Base-by-base conservation (phyloP, 2,797 vertebrate genomes). In the Parauchenoglanis ngamensis region DNA sequence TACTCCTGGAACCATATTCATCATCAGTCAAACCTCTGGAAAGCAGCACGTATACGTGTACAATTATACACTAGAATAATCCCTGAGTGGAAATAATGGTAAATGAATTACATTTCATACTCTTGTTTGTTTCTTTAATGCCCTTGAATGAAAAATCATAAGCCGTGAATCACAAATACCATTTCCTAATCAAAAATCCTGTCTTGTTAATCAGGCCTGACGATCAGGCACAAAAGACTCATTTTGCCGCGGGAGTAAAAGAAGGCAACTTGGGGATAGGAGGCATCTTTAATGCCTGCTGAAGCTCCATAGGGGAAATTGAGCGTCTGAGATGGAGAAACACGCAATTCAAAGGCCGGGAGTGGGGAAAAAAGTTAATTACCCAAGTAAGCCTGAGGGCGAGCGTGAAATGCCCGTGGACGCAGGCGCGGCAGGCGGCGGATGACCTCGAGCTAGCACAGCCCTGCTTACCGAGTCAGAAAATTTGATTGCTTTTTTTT, bases 401-500 rank as follows among this genome's bases (percentile, higher is more conserved):
- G 91, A 86, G 92, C 89, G 89, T 87, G 92, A 92, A 94, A 92
- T 88, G 93, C 91, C 94, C 95, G 92, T 93, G 92, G 87, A 92
- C 94, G 91, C 90, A 93, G 90, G 93, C 92, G 89, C 86, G 90
- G 87, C 89, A 94, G 92, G 89, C 90, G 80, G 88, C 91, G 93
- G 94, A 94, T 94, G 92, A 96, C 92, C 90, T 87, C 93, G 76
- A 92, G 93, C 92, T 95, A 94, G 90, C 89, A 21, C 85, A 93
- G 92, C 96, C 94, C 94, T 96, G 96, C 96, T 95, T 96, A 96
- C 95, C 92, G 92, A 95, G 94, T 94, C 95, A 96, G 95, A 96
- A 96, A 95, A 96, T 95, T 90, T 95, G 95, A 96, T 96, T 96
- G 95, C 95, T 95, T 96, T 95, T 95, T 93, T 94, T 95, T 96